phyloP scores from a whole-genome alignment of 2,888 invertebrate species.

The Drosophila cracens region DNA sequence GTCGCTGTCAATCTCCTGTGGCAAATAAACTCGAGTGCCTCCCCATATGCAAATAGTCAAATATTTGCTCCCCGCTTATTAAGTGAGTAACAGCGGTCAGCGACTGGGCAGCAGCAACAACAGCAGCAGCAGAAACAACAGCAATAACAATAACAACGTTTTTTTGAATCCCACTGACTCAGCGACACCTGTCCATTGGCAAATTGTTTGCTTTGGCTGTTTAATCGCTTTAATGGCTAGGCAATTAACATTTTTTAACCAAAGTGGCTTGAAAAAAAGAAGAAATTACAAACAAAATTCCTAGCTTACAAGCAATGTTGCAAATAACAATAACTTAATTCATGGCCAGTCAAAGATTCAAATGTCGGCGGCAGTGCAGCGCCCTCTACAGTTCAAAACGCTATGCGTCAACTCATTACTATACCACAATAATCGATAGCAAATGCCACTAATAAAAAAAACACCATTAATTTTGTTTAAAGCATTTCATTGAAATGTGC shows the following conservation, averaged over 20 bases:
- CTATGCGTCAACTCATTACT: neutral
- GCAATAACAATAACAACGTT: constrained; percentile 22
- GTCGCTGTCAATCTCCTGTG: constrained; percentile 77
- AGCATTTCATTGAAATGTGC: constrained; percentile 80
- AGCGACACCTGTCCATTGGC: constrained; percentile 54
- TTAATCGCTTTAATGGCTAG: constrained; percentile 79
- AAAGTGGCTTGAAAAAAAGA: constrained; percentile 14
- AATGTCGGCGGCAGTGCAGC: constrained; percentile 20
- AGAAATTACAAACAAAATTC: constrained; percentile 28
- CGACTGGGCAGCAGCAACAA: constrained; percentile 47
- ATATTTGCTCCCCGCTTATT: constrained; percentile 81
- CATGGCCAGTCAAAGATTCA: neutral
- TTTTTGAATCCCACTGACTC: constrained; percentile 34
- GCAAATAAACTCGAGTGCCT: constrained; percentile 79
- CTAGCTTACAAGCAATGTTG: constrained; percentile 29
- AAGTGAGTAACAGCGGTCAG: constrained; percentile 77
- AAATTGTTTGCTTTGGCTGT: constrained; percentile 71
- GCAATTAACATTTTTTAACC: constrained; percentile 66
- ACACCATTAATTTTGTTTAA: constrained; percentile 56
- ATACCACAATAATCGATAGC: constrained; percentile 14
- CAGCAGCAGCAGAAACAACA: constrained; percentile 26
- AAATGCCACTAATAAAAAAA: constrained; percentile 31
- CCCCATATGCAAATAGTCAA: constrained; percentile 70
- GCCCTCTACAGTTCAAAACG: constrained; percentile 27
- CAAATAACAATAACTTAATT: constrained; percentile 2